Percentiles rank a stretch among this genome's conserved stretches.
phyloP scores from a whole-genome alignment of 1,140 invertebrate genomes.

The Aphelenchoides besseyi region DNA sequence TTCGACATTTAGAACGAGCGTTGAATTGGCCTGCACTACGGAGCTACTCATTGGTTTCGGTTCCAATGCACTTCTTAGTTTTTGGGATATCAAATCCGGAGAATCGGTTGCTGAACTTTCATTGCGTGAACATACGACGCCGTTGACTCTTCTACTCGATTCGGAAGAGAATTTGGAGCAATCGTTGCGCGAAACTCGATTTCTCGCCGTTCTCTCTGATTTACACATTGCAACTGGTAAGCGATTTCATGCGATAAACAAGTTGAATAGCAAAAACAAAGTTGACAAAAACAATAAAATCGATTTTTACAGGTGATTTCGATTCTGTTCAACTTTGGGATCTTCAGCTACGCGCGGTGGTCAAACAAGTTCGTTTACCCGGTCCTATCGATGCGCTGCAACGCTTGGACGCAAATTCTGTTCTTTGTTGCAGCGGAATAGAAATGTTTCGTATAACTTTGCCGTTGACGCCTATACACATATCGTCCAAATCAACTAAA shows the following conservation, averaged over 20 bases:
- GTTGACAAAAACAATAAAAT: background rate
- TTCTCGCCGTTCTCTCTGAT: background rate
- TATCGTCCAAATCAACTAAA: no score
- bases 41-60: conserved; percentile 30
- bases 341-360: conserved; percentile 10
- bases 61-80: conserved; percentile 10
- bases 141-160: conserved; percentile 21
- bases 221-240: background rate
- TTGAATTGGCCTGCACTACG: conserved; percentile 34
- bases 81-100: conserved; percentile 30
- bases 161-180: background rate
- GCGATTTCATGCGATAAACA: no score
- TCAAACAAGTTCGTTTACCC: conserved; percentile 34
- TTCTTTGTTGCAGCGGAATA: conserved; percentile 21
- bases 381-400: conserved; percentile 6
- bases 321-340: conserved; percentile 38
- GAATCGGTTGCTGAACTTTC: conserved; percentile 13
- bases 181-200: background rate
- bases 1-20: background rate
- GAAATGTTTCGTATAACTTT: conserved; percentile 22
- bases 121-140: conserved; percentile 21
- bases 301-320: conserved; percentile 11
- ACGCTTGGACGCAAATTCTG: conserved; percentile 13
- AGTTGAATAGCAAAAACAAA: no score
- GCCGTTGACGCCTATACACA: background rate